Evolutionary conservation across 2,113 vertebrate genomes (phyloP), one percentile per base, ranked within the genome.

Genomic region (Cyprinodon variegatus): DNA sequence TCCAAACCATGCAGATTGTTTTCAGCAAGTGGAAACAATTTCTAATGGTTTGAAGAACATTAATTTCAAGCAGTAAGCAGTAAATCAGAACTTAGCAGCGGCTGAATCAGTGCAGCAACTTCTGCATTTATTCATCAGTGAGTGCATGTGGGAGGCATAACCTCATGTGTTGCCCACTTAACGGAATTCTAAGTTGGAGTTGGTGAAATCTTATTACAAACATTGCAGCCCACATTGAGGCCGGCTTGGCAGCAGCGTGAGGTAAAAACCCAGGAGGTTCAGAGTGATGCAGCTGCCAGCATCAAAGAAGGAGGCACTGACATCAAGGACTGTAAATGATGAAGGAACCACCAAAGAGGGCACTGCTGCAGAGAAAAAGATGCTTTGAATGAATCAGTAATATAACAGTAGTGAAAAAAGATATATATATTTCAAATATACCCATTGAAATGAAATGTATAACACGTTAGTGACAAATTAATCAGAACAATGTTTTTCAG

Each of bases 201-300:
- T 65, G 36, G 59, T 53, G 20, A 57, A 78, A 75, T 72, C 57
- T 74, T 66, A 68, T 68, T 66, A 46, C 65, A 38, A 74, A 69
- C 40, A 64, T 65, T 48, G 37, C 59, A 70, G 43, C n/a, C 57
- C 41, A 62, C 41, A 60, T 36, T 61, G 53, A 82, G 65, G 59
- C 39, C 39, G 50, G 61, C 65, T 83, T 81, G 77, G 66, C 39
- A 2, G 65, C 59, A n/a, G 38, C 61, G 69, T 63, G 22, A 70
- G 48, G 61, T 36, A 40, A 77, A 69, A 64, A 45, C 61, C 41
- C 15, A 29, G 37, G 59, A 50, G 15, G 13, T 12, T 37, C 57
- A 62, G n/a, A 62, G 22, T 3, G 29, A 53, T 37, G 36, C 6
- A 17, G 61, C 61, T 36, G 37, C 38, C 61, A 63, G 38, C 36